These are phyloP conservation scores for Gambusia affinis DNA, from an alignment of 2,113 vertebrate species.

Conservation along the genomic window DNA sequence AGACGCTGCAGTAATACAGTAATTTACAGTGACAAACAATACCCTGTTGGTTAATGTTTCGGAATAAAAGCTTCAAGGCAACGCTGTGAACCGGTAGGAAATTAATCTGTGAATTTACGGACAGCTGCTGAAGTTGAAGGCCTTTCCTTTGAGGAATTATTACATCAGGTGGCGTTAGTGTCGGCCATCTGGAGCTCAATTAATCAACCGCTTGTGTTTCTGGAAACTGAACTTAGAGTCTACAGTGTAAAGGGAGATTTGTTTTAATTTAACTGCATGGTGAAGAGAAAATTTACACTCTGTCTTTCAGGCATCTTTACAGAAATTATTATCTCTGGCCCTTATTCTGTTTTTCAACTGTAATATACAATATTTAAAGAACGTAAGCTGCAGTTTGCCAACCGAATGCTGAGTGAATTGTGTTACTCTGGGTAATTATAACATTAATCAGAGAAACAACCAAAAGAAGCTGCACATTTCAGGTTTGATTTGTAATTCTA, in stretches of 20 bases:
- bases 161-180: constrained; percentile 41
- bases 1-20: constrained; percentile 36
- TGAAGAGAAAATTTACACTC: not conserved
- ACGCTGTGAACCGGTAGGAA: constrained; percentile 48
- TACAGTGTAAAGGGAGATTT: not conserved
- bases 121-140: constrained; percentile 45
- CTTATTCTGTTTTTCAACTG: not conserved
- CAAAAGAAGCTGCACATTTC: no score
- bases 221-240: not conserved
- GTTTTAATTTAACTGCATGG: constrained; percentile 1
- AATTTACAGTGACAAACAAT: constrained; percentile 54
- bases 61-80: constrained; percentile 63
- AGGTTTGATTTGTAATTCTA: no score
- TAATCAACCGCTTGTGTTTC: constrained; percentile 12
- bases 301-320: not conserved
- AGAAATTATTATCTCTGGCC: not conserved
- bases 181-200: constrained; percentile 16
- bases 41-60: constrained; percentile 52
- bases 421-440: no score
- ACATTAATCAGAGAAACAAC: no score
- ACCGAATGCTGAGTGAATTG: no score
- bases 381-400: no score
- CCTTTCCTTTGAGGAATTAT: constrained; percentile 37
- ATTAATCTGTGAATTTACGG: constrained; percentile 60
- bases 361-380: not conserved